Evolutionary conservation across 1,140 invertebrate species (phyloP), one percentile per base, ranked within the genome.

Genomic region (Zeugodacus cucurbitae): DNA sequence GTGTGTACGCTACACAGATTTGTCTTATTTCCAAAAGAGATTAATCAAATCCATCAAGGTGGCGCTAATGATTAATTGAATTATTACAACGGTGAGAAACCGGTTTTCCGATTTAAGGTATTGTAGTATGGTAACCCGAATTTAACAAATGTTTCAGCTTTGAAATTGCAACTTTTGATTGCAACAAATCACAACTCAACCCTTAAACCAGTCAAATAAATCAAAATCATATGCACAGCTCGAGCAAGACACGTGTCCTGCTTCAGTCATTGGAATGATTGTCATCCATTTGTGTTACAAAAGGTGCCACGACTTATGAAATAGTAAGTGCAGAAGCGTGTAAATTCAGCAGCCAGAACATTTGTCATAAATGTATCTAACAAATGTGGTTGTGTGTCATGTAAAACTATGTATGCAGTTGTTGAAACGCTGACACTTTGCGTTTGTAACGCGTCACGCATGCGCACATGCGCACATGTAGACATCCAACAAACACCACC

Each of bases 191-290:
- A 29, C n/a, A 26, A 3, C 41, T 3, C 11, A 26, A n/a, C 74
- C 34, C 34, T 44, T 48, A 22, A 74, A 34, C 74, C n/a, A 82
- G 41, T 48, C 5, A 8, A 29, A 37, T 48, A 14, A 82, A 82
- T 82, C 34, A 41, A 44, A 67, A 67, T 7, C 7, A 74, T 14
- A 37, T 22, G 14, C 67, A 14, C 6, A 37, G 5, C 74, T 48
- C 74, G 74, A 48, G 22, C 26, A 26, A 54, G 74, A 82, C 74
- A 82, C 74, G 41, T 82, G 74, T 82, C 74, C 74, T 82, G 74
- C 74, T 48, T 32, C 37, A 82, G 34, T 22, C 34, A 2, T 22
- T 22, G 34, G 41, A 26, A 67, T 17, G 29, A 37, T 37, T 41
- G 37, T 17, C 70, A 44, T 1, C 17, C 20, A 74, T 41, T 37